Percentiles rank a stretch among this genome's conserved stretches.
These are phyloP conservation scores for Pogonognathellus flavescens DNA, from an alignment of 1,140 invertebrate genomes.

Conservation along the genomic window DNA sequence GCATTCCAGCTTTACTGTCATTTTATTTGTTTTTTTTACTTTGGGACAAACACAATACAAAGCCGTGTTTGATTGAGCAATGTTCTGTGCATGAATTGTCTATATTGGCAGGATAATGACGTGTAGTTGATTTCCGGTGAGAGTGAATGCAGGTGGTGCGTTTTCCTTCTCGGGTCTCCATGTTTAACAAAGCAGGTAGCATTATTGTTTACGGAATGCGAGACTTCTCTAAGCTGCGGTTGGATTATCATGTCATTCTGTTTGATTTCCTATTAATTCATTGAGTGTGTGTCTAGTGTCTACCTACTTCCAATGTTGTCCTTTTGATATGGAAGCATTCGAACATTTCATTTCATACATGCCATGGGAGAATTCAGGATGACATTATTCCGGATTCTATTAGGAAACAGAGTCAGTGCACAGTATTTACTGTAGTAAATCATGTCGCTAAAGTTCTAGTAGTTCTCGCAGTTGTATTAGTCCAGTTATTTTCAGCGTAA, in stretches of 20 bases:
- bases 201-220: conserved; percentile 1
- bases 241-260: conserved; percentile 10
- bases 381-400: not conserved
- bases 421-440: not conserved
- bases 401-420: not conserved
- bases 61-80: not conserved
- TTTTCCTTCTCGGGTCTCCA: not conserved
- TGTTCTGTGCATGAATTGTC: not conserved
- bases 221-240: not conserved
- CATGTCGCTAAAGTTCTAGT: not conserved
- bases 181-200: not conserved
- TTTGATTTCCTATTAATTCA: conserved; percentile 35
- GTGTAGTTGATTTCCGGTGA: conserved; percentile 54
- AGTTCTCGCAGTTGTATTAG: not conserved
- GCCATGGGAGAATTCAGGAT: not conserved
- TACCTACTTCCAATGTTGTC: too few relatives aligned
- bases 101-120: conserved; percentile 17
- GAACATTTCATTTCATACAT: not conserved
- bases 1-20: too few relatives aligned
- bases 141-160: conserved; percentile 53
- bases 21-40: too few relatives aligned
- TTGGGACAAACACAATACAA: too few relatives aligned
- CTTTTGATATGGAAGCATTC: too few relatives aligned
- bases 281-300: not conserved
- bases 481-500: conserved; percentile 28